These are phyloP conservation scores for Taenioides sp. DNA, from an alignment of 2,797 vertebrate genomes.

Conservation along the genomic window DNA sequence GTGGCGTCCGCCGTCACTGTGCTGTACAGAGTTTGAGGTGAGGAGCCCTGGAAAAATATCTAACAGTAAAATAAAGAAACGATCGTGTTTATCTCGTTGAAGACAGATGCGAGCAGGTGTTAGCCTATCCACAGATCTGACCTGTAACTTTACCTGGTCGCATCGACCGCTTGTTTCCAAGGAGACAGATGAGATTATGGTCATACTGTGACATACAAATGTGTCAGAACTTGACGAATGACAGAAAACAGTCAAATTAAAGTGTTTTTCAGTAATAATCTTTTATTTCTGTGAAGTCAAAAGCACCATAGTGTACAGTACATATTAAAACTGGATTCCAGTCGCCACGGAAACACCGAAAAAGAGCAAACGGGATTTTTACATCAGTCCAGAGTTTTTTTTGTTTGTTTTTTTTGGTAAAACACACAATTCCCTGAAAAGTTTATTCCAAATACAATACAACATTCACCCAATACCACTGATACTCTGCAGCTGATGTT, in stretches of 20 bases:
- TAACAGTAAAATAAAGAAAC: too few species aligned
- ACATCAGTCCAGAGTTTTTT: conserved; percentile 18
- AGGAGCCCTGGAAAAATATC: too few species aligned
- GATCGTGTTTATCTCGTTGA: too few species aligned
- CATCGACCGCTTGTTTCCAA: too few species aligned
- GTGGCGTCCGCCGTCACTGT: too few species aligned
- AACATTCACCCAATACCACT: not conserved
- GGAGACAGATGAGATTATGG: too few species aligned
- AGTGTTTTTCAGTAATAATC: not conserved
- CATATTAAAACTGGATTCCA: conserved; percentile 25
- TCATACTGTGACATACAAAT: too few species aligned
- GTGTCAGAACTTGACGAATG: not conserved
- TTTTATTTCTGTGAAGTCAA: conserved; percentile 51
- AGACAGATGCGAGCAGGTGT: too few species aligned
- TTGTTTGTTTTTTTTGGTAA: conserved; percentile 17
- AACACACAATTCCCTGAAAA: conserved; percentile 49
- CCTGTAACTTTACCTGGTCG: too few species aligned
- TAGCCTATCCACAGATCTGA: too few species aligned
- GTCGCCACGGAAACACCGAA: conserved; percentile 23
- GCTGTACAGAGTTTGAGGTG: too few species aligned
- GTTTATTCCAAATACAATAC: not conserved
- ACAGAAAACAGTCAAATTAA: not conserved
- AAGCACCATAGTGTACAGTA: conserved; percentile 40
- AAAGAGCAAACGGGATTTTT: conserved; percentile 43
- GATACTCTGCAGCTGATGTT: too few species aligned